A percentile compares a stretch with the other conserved stretches of the same genome.
Evolutionary conservation across 2,113 vertebrate species (phyloP).

Genomic region (Mustela lutreola): DNA sequence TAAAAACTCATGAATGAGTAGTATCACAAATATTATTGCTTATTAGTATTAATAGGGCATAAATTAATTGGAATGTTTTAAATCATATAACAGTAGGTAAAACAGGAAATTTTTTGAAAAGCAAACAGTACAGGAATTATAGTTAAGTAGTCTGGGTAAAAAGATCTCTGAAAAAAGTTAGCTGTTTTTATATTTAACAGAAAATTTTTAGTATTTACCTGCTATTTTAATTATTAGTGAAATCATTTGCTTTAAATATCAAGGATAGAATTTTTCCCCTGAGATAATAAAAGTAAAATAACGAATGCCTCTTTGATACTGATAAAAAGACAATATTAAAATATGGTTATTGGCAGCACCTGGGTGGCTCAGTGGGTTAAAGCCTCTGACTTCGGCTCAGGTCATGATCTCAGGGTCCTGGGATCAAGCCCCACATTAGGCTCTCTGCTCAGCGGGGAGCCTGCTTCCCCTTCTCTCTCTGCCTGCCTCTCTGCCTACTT

Average conservation of each 20-base stretch:
- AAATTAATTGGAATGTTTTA: not conserved
- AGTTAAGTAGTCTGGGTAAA: not conserved
- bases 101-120: not conserved
- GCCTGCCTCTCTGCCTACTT: no score
- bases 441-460: no score
- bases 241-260: conserved; percentile 15
- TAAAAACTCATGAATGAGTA: not conserved
- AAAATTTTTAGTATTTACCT: not conserved
- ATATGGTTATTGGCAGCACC: conserved; percentile 21
- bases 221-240: conserved; percentile 5
- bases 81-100: not conserved
- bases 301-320: not conserved
- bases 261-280: not conserved
- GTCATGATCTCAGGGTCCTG: no score
- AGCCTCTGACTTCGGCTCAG: no score
- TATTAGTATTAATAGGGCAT: not conserved
- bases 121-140: not conserved
- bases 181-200: not conserved
- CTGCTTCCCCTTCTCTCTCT: no score
- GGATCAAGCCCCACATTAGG: no score
- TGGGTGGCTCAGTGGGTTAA: no score
- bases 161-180: not conserved
- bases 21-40: not conserved
- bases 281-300: conserved; percentile 23
- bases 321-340: not conserved